Evolutionary conservation across 2,797 vertebrate species (phyloP).

Genomic region (Pangasius mekongensis): DNA sequence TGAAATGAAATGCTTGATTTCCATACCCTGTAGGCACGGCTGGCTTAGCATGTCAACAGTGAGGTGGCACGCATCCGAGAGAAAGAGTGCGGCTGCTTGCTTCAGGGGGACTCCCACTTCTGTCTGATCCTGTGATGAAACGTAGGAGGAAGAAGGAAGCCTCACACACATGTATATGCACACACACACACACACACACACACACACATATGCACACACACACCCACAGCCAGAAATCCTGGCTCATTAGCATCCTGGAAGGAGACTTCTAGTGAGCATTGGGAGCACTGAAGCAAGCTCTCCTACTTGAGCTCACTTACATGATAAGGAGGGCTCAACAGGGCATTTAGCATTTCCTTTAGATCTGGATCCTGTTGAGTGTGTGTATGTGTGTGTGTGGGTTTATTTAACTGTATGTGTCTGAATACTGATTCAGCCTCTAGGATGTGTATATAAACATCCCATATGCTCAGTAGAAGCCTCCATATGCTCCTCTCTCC

Average conservation of each 20-base stretch:
- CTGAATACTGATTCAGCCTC: neutral
- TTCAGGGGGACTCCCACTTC: slow-evolving; percentile 58
- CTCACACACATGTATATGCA: slow-evolving; percentile 25
- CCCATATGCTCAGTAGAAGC: slow-evolving; percentile 10
- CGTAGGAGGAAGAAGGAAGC: slow-evolving; percentile 53
- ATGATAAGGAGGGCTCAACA: slow-evolving; percentile 50
- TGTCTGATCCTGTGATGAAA: slow-evolving; percentile 66
- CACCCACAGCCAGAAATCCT: slow-evolving; percentile 62
- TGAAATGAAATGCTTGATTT: slow-evolving; percentile 51
- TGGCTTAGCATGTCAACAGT: slow-evolving; percentile 62
- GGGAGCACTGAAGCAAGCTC: slow-evolving; percentile 64
- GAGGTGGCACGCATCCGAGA: slow-evolving; percentile 38
- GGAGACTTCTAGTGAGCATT: slow-evolving; percentile 68
- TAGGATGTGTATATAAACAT: neutral
- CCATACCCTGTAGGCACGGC: slow-evolving; percentile 51
- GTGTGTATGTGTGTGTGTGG: neutral
- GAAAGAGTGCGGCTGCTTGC: slow-evolving; percentile 43
- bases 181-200: neutral
- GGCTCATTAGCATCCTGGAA: slow-evolving; percentile 77
- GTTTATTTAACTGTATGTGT: neutral
- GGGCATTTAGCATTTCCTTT: slow-evolving; percentile 28
- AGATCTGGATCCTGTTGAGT: slow-evolving; percentile 24
- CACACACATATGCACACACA: slow-evolving; percentile 10
- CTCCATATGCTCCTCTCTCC: neutral
- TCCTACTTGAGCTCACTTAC: slow-evolving; percentile 29